Evolutionary conservation across 1,140 invertebrate species (phyloP).

Genomic region (Centruroides sculpturatus): DNA sequence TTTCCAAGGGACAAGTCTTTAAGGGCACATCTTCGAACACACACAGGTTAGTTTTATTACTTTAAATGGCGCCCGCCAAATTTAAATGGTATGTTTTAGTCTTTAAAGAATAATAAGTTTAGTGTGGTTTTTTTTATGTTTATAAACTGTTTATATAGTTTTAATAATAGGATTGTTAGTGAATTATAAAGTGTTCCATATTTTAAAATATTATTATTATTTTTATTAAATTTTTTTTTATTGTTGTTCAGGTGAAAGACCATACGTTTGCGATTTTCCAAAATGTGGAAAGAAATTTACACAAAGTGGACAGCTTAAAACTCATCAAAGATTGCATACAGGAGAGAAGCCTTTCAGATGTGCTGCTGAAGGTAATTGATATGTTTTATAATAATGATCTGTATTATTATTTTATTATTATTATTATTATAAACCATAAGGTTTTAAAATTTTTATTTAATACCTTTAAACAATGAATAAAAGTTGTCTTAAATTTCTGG

Average conservation of each 20-base stretch:
- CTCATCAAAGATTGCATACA: constrained; percentile 64
- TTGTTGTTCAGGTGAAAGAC: constrained; percentile 46
- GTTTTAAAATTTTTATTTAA: no score
- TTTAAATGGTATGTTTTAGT: neutral
- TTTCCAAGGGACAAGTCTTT: constrained; percentile 67
- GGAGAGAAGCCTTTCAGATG: constrained; percentile 70
- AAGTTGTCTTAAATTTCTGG: neutral
- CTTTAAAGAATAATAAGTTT: neutral
- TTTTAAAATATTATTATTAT: no score
- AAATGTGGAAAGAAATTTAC: constrained; percentile 59
- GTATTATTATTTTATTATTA: neutral
- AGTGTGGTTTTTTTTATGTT: no score
- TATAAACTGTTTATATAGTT: no score
- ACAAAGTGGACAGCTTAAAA: constrained; percentile 69
- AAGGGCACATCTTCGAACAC: constrained; percentile 62
- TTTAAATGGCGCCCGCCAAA: neutral
- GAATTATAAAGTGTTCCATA: no score
- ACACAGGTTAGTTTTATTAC: constrained; percentile 45
- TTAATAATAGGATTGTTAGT: no score
- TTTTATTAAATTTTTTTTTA: no score
- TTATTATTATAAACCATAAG: neutral
- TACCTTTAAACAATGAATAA: neutral
- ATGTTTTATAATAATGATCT: neutral
- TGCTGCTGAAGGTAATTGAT: constrained; percentile 37
- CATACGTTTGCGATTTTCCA: constrained; percentile 62